Conservation (phyloP, 2,797 vertebrate genomes). For the Yasuhikotakia modesta region DNA sequence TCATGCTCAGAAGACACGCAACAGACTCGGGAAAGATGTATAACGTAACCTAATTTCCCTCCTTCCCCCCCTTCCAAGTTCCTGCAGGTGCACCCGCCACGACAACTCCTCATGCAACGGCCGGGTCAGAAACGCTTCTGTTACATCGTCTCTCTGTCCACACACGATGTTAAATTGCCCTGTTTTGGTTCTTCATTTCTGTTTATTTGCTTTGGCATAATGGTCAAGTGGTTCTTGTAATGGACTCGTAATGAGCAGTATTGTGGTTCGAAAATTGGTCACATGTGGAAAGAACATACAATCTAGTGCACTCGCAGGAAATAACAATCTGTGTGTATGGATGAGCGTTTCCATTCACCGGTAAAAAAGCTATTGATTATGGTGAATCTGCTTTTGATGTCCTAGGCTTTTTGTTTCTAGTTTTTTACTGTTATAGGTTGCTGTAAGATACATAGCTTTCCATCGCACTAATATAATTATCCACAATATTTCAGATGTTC, state of each 20-base stretch:
- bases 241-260: conserved; percentile 28
- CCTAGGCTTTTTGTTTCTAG: too few species aligned
- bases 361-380: neutral
- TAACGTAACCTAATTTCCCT: conserved; percentile 45
- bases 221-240: conserved; percentile 30
- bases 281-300: neutral
- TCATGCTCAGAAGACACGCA: conserved; percentile 40
- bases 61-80: conserved; percentile 24
- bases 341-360: too few species aligned
- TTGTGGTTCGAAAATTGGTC: neutral
- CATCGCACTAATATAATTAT: neutral
- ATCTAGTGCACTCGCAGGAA: neutral
- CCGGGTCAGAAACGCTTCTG: too few species aligned
- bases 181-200: conserved; percentile 15
- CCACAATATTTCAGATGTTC: neutral
- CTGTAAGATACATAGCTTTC: neutral
- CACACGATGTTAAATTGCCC: conserved; percentile 23
- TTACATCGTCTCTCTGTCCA: too few species aligned
- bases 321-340: neutral
- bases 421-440: neutral
- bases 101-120: too few species aligned
- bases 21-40: conserved; percentile 53
- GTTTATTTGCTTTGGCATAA: conserved; percentile 26
- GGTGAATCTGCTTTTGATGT: neutral
- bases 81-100: conserved; percentile 58